These are phyloP conservation scores for Hippoglossus hippoglossus DNA, from an alignment of 2,797 vertebrate genomes.

Conservation along the genomic window DNA sequence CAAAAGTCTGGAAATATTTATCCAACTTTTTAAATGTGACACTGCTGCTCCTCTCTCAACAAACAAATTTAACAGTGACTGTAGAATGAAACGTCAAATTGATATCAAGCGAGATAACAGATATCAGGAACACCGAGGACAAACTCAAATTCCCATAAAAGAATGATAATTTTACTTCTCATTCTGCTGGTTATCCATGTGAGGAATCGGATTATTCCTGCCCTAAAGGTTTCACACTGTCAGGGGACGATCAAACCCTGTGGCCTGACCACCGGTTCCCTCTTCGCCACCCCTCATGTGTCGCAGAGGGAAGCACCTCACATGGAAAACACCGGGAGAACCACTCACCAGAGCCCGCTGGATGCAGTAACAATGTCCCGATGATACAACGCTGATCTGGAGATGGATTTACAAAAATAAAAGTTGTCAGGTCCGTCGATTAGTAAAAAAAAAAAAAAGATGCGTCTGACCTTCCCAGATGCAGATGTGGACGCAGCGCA, in stretches of 20 bases:
- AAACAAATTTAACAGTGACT: background rate
- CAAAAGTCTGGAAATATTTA: background rate
- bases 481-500: slow-evolving; percentile 19
- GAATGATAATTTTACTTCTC: background rate
- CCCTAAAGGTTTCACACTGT: background rate
- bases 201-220: background rate
- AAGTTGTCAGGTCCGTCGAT: slow-evolving; percentile 45
- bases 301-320: slow-evolving; percentile 22
- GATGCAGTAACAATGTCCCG: slow-evolving; percentile 3
- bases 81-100: background rate
- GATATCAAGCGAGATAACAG: background rate
- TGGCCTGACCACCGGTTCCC: background rate
- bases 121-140: background rate
- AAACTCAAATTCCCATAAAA: background rate
- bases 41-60: too few species aligned
- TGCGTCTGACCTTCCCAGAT: slow-evolving; percentile 43
- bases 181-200: too few species aligned
- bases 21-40: slow-evolving; percentile 3
- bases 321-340: slow-evolving; percentile 12
- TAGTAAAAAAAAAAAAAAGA: background rate
- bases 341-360: slow-evolving; percentile 62
- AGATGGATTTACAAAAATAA: background rate
- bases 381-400: background rate
- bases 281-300: slow-evolving; percentile 7
- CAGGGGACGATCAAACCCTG: background rate